Base-by-base conservation (phyloP, 92 coral and sea anemone genomes). In the Parazoanthus swiftii region DNA sequence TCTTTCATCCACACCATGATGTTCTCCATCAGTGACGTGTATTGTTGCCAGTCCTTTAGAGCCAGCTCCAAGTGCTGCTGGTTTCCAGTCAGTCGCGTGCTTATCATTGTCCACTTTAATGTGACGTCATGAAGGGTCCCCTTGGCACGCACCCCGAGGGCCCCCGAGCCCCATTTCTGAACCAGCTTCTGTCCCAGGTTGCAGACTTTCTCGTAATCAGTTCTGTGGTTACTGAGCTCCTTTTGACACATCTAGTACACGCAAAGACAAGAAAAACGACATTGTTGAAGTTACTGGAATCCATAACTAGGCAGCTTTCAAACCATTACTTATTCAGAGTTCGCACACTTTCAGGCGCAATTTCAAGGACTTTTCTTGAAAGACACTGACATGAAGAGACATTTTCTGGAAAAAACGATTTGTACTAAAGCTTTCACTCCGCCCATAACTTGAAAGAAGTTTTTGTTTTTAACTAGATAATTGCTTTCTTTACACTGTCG, bases 1-100 rank as follows among this genome's bases (percentile, higher is more conserved):
- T 95, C 95, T 90, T 94, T 89, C 85, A 97, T 88, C 99, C 99
- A 97, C 58, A 94, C 92, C 99, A 95, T 97, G 54, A 96, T 90
- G 77, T 95, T 96, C 74, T 97, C 99, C 91, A 93, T 95, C 78
- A 95, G 94, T 66, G 95, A 90, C 48, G 99, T 94, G 75, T 97
- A 97, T 51, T 97, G 96, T 79, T 97, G 99, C 99, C 99, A 97
- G 74, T 97, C 98, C 89, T 92, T 91, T 21, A 97, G 88, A 6
- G 98, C 91, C 89, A 91, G 75, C 85, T 97, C 99, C n/a, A 97
- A 81, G 46, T 94, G 96, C 72, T 93, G 96, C 74, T 97, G 98
- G 90, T 95, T 97, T 66, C 95, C 90, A 21, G 96, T 90, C 36
- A 97, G 85, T n/a, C 92, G 92, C 37, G 91, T 96, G 70, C 92